Base-by-base conservation (phyloP, 2,113 vertebrate species). In the Tenrec ecaudatus region DNA sequence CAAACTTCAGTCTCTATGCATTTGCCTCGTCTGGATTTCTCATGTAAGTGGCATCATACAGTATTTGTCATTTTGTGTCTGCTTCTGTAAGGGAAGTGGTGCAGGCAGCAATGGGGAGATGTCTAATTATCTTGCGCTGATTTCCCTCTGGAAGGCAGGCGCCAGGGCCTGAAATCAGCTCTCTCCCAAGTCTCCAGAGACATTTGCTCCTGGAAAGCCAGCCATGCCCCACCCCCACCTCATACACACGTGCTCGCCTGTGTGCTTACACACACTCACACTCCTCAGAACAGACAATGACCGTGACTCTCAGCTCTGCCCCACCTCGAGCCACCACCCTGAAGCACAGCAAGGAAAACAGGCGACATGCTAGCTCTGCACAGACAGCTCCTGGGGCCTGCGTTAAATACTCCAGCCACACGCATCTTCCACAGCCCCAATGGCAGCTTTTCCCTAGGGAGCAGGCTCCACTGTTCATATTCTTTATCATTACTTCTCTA, bases 51-150 rank as follows among this genome's bases (percentile, higher is more conserved):
- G n/a, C 68, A 33, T 33, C 68, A 33, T 36, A 73, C 20, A 73
- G 22, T 36, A 36, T 36, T 36, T 73, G 71, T 36, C 8, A 20
- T 33, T 73, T 73, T 73, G 20, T 23, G 2, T 36, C 33, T 73
- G 33, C 80, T 89, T 23, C 93, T 92, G 14, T 19, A 36, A 15
- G 71, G 71, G 71, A 36, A 22, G 71, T 31, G 73, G 36, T 25
- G 71, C n/a, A 36, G 71, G 17, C 71, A 88, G 25, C 31, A 19
- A 53, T 82, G 0, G 57, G 86, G 1, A 76, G 86, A 86, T 88
- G 95, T 83, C 95, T 98, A 96, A 98, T 98, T 97, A 97, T 95
- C 92, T 89, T 60, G 47, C 76, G 97, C 66, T 93, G 90, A 98
- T 97, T 98, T 96, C 95, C 96, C 76, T 43, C 38, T 95, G 96